phyloP scores from a whole-genome alignment of 2,113 vertebrate genomes.

The Sinocyclocheilus rhinocerous region DNA sequence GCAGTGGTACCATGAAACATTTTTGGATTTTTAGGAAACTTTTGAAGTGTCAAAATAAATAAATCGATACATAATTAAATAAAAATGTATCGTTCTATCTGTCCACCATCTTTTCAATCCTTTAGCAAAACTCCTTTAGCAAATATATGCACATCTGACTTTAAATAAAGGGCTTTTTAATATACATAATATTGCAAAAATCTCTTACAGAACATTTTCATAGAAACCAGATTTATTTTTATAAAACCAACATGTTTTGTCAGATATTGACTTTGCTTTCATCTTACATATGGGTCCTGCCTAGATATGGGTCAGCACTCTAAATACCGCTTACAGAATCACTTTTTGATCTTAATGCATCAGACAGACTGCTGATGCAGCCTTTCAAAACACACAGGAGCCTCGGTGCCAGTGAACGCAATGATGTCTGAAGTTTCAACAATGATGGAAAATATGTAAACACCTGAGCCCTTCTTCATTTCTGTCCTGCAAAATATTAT shows the following conservation, averaged over 20 bases:
- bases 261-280: conserved; percentile 34
- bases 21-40: background rate
- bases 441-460: conserved; percentile 44
- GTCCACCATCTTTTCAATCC: background rate
- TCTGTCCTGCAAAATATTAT: conserved; percentile 46
- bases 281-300: conserved; percentile 12
- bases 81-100: background rate
- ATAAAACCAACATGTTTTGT: background rate
- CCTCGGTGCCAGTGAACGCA: background rate
- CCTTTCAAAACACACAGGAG: conserved; percentile 40
- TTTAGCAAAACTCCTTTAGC: background rate
- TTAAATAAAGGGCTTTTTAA: background rate
- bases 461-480: conserved; percentile 40
- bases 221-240: conserved; percentile 5
- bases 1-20: background rate
- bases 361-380: conserved; percentile 39
- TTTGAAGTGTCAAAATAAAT: background rate
- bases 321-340: conserved; percentile 25
- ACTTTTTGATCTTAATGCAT: conserved; percentile 45
- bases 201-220: conserved; percentile 12
- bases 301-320: conserved; percentile 15
- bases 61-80: background rate
- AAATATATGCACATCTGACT: background rate
- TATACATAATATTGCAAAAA: background rate
- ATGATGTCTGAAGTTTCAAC: conserved; percentile 45